Evolutionary conservation across 1,140 invertebrate species (phyloP), one percentile per base, ranked within the genome.

Genomic region (Apis laboriosa): DNA sequence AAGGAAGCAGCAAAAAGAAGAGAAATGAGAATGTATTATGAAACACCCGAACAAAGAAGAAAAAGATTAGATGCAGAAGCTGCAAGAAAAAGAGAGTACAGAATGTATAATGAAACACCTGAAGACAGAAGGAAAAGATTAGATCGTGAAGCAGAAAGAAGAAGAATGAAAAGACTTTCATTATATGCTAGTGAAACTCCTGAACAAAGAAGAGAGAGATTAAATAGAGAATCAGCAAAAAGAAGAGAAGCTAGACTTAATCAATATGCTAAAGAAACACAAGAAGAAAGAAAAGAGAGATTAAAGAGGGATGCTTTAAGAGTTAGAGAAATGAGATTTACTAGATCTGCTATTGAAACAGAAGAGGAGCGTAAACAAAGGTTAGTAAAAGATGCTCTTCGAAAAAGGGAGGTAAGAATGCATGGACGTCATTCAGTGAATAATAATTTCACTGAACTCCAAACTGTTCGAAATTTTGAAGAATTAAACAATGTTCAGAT

Each of bases 301-400:
- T 77, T 92, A 66, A 86, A 76, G 19, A 91, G 85, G 70, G 91
- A 92, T 28, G 92, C 92, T 9, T 67, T 91, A 2, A 90, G 92
- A 83, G 92, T 91, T 3, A 84, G 91, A 28, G 91, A 92, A 88
- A 89, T 90, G 86, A 92, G 92, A 75, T 92, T 92, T 74, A 91
- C 91, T 1, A 91, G 90, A 68, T 92, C 91, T 15, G 85, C 91
- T 28, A 90, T 92, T 66, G 92, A 92, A 73, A 92, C 88, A 19
- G 91, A 92, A 74, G 91, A 92, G 64, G 91, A 92, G 67, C 90
- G 90, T 21, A 88, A 87, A 66, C 81, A 90, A 81, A 91, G 91
- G 73, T 88, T 92, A 79, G 86, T 92, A 75, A 92, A 89, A 56
- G 92, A 92, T 71, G 92, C 92, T 28, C 67, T 92, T 75, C 86